Evolutionary conservation across 64 coral and sea anemone genomes (phyloP).

Genomic region (Anthopleura sola): DNA sequence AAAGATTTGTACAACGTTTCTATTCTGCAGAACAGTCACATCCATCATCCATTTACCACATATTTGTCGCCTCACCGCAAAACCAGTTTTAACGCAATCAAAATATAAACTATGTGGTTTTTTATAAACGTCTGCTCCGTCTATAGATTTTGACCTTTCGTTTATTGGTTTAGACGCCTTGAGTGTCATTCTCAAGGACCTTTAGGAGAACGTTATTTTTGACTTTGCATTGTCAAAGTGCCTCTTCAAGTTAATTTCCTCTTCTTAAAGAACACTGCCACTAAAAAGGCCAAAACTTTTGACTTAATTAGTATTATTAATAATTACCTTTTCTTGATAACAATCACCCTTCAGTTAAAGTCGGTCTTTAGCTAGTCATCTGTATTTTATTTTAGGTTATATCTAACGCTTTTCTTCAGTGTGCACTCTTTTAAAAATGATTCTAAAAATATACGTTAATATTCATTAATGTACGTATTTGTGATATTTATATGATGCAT

Average conservation of each 20-base stretch:
- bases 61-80: slow-evolving; percentile 4
- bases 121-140: slow-evolving; percentile 4
- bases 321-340: too few species aligned
- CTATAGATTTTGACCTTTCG: slow-evolving; percentile 11
- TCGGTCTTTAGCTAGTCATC: too few species aligned
- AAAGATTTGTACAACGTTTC: background rate
- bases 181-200: background rate
- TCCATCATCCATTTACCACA: background rate
- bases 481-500: background rate
- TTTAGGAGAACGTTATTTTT: background rate
- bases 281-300: background rate
- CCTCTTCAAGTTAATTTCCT: background rate
- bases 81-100: background rate
- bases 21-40: background rate
- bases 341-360: too few species aligned
- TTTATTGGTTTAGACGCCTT: background rate
- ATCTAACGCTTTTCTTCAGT: too few species aligned
- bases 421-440: background rate
- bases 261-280: background rate
- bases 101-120: slow-evolving; percentile 10
- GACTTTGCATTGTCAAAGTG: background rate
- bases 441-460: background rate
- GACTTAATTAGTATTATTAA: background rate
- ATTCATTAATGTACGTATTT: background rate
- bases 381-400: too few species aligned